These are phyloP conservation scores for Drosophila guanche DNA, from an alignment of 1,140 invertebrate species.

Conservation along the genomic window DNA sequence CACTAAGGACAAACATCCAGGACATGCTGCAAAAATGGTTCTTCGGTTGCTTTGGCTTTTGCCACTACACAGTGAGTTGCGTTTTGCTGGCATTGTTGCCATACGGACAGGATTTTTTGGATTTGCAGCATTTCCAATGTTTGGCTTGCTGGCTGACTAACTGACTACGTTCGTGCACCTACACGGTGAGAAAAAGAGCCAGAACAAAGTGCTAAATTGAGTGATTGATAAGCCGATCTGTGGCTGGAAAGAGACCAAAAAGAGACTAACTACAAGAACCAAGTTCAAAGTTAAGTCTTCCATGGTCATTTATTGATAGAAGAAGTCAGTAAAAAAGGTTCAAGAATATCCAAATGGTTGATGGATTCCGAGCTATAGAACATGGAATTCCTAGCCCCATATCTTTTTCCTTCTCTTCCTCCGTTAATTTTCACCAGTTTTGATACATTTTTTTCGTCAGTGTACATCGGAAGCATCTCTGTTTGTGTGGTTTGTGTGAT, in stretches of 20 bases:
- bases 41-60: slow-evolving; percentile 1
- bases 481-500: slow-evolving; percentile 16
- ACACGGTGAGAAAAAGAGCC: slow-evolving; percentile 16
- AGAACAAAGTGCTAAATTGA: background rate
- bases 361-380: no score
- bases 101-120: slow-evolving; percentile 49
- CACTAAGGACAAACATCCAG: slow-evolving; percentile 31
- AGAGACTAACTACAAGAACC: no score
- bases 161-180: slow-evolving; percentile 27
- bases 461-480: background rate
- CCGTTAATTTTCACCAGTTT: no score
- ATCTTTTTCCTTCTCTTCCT: no score
- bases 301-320: no score
- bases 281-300: no score
- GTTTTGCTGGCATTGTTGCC: slow-evolving; percentile 48
- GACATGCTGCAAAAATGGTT: slow-evolving; percentile 35
- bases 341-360: no score
- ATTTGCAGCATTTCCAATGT: slow-evolving; percentile 52
- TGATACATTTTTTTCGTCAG: background rate
- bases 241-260: no score
- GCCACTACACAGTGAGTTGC: slow-evolving; percentile 17
- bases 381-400: no score
- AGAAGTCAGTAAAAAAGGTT: no score
- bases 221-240: no score
- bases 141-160: slow-evolving; percentile 50